A percentile compares a stretch with the other conserved stretches of the same genome.
These are phyloP conservation scores for Ligdia adustata DNA, from an alignment of 2,888 invertebrate species.

Conservation along the genomic window DNA sequence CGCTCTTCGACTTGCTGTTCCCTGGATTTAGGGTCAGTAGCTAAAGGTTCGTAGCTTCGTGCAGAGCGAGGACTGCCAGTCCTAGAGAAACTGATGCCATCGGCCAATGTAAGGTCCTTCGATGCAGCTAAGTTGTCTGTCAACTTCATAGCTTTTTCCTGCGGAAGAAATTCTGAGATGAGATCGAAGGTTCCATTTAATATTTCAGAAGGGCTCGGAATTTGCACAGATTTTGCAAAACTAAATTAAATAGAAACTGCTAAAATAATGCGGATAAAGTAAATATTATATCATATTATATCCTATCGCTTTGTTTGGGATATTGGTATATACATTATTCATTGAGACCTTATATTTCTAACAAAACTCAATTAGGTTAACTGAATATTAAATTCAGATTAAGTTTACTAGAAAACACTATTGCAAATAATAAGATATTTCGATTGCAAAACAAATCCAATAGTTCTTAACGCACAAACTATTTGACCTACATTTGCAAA, in stretches of 20 bases:
- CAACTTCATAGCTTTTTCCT: constrained; percentile 79
- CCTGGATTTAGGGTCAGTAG: constrained; percentile 71
- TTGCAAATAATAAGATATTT: too few relatives aligned
- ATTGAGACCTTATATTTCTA: too few relatives aligned
- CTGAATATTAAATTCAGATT: too few relatives aligned
- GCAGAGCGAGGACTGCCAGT: constrained; percentile 73
- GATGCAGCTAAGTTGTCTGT: constrained; percentile 75
- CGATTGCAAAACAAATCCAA: not conserved
- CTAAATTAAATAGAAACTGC: too few relatives aligned
- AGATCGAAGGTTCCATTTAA: not conserved
- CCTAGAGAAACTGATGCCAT: constrained; percentile 70
- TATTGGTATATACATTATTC: too few relatives aligned
- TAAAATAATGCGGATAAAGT: too few relatives aligned
- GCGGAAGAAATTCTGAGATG: constrained; percentile 28
- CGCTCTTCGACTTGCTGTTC: constrained; percentile 73
- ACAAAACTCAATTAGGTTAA: too few relatives aligned
- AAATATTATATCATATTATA: too few relatives aligned
- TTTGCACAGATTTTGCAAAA: too few relatives aligned
- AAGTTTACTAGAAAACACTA: too few relatives aligned
- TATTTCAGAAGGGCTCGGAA: too few relatives aligned
- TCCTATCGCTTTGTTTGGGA: too few relatives aligned
- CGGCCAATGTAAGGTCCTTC: constrained; percentile 66
- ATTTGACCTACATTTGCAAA: constrained; percentile 11
- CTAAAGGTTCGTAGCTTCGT: constrained; percentile 71
- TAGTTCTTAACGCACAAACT: not conserved